phyloP scores from a whole-genome alignment of 2,888 invertebrate species.

The Lissocephala sabroskyi region DNA sequence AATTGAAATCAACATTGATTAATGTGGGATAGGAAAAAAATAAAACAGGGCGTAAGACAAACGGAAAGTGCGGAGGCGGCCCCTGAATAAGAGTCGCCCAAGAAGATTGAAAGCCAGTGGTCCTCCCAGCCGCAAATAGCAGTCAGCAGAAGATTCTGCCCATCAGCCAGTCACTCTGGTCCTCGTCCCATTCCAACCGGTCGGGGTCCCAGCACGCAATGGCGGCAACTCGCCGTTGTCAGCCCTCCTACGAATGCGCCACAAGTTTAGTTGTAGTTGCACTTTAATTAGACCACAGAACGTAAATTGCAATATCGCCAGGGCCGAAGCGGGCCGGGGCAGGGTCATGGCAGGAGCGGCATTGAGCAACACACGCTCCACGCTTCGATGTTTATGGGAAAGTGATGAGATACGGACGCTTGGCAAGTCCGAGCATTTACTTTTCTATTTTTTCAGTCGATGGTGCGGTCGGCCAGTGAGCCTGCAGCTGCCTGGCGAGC shows the following conservation, averaged over 20 bases:
- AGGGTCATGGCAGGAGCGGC: background rate
- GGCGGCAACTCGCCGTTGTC: background rate
- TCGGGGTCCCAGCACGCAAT: constrained; percentile 1
- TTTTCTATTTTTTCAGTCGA: constrained; percentile 14
- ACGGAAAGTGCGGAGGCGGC: constrained; percentile 4
- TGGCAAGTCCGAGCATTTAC: constrained; percentile 27
- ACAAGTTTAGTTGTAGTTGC: constrained; percentile 58
- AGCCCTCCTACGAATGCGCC: constrained; percentile 33
- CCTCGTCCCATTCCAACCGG: background rate
- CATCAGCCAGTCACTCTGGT: background rate
- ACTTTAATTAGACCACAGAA: constrained; percentile 63
- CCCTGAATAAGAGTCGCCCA: background rate
- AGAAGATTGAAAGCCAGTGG: background rate
- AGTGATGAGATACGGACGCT: constrained; percentile 59
- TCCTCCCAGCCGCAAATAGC: background rate
- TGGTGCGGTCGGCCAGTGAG: too few species aligned
- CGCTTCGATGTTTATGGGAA: constrained; percentile 50
- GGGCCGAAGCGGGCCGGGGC: background rate
- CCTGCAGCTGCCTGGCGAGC: too few species aligned
- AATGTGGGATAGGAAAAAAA: constrained; percentile 57
- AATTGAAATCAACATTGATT: constrained; percentile 67
- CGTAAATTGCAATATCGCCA: constrained; percentile 62
- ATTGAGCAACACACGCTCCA: background rate
- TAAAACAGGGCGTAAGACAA: constrained; percentile 28
- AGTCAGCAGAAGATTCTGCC: background rate